Conservation (phyloP, 2,888 invertebrate genomes). For the Onchidella celtica region DNA sequence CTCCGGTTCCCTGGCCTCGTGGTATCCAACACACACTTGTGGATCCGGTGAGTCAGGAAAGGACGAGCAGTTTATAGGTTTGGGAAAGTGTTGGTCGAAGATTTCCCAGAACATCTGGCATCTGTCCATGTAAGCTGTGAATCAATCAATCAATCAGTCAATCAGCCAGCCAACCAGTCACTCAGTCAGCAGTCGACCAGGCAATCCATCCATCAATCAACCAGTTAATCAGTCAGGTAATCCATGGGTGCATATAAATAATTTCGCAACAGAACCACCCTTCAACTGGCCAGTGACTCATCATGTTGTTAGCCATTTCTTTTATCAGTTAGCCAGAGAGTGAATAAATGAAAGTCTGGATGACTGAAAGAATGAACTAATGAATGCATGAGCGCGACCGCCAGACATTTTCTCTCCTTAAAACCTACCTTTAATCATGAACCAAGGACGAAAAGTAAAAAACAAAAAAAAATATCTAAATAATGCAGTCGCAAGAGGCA, state of each 20-base stretch:
- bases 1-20: constrained; percentile 63
- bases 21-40: constrained; percentile 68
- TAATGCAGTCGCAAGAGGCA: neutral
- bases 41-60: constrained; percentile 67
- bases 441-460: too few species aligned
- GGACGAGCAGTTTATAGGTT: constrained; percentile 61
- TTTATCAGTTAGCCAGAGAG: too few species aligned
- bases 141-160: neutral
- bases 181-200: neutral
- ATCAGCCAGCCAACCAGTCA: neutral
- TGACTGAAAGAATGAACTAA: too few species aligned
- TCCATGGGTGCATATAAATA: too few species aligned
- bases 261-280: too few species aligned
- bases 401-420: too few species aligned
- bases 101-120: constrained; percentile 71
- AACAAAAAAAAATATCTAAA: too few species aligned
- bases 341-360: too few species aligned
- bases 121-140: constrained; percentile 60
- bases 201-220: neutral
- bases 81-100: constrained; percentile 63
- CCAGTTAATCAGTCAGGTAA: neutral
- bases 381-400: too few species aligned
- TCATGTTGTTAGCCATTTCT: too few species aligned
- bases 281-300: too few species aligned
- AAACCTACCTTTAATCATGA: too few species aligned